A percentile compares a stretch with the other conserved stretches of the same genome.
Evolutionary conservation across 2,888 invertebrate genomes (phyloP).

Genomic region (Hetaerina titia): DNA sequence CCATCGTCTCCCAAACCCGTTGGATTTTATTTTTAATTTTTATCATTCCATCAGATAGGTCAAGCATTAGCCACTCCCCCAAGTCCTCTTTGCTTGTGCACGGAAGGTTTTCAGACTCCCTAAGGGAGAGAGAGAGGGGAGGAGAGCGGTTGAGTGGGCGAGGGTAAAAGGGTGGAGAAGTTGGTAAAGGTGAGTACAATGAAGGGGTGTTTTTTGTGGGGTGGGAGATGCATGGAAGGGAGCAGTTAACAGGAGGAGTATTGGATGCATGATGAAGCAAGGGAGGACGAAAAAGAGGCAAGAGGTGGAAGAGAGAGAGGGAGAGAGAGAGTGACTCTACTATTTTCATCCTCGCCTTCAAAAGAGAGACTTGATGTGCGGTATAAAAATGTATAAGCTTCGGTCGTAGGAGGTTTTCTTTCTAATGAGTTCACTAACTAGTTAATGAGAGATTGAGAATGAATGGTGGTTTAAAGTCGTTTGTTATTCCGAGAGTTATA

Average conservation of each 20-base stretch:
- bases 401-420: not conserved
- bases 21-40: not conserved
- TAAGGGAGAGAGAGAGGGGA: not conserved
- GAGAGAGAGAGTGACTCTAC: not conserved
- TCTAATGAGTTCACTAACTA: conserved; percentile 53
- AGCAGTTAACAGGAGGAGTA: not conserved
- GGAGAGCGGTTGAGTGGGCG: not conserved
- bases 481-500: not conserved
- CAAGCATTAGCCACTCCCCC: not conserved
- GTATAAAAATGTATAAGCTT: not conserved
- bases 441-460: conserved; percentile 43
- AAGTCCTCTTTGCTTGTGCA: too few species aligned
- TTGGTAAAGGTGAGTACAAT: not conserved
- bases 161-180: not conserved
- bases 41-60: not conserved
- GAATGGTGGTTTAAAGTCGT: conserved; percentile 41
- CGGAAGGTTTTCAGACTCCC: not conserved
- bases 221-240: not conserved
- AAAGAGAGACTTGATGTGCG: not conserved
- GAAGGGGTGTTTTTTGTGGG: not conserved
- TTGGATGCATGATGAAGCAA: not conserved
- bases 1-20: too few species aligned
- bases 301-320: not conserved
- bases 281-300: not conserved
- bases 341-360: not conserved